Conservation (phyloP, 2,888 invertebrate genomes). For the Spodoptera picta region DNA sequence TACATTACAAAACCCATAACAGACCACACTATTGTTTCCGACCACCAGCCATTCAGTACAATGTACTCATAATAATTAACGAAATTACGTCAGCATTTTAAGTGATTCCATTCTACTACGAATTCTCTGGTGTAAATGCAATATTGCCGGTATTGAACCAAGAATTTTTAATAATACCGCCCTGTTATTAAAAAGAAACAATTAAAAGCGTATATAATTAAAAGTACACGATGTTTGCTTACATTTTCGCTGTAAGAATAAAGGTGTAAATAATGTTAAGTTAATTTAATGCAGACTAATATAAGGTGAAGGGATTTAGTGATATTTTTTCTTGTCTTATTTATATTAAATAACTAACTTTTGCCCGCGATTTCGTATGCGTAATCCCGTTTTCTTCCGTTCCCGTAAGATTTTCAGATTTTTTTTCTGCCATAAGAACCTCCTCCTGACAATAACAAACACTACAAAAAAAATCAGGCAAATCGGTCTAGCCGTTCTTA, state of each 20-base stretch:
- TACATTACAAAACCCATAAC: slow-evolving; percentile 31
- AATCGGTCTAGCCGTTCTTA: too few species aligned
- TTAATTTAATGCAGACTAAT: slow-evolving; percentile 36
- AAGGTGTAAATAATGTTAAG: slow-evolving; percentile 19
- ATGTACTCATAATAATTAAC: slow-evolving; percentile 51
- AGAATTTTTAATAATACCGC: slow-evolving; percentile 47
- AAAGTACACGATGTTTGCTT: slow-evolving; percentile 40
- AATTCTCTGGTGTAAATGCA: slow-evolving; percentile 42
- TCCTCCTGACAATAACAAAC: too few species aligned
- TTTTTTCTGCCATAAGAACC: too few species aligned
- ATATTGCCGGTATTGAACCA: slow-evolving; percentile 47
- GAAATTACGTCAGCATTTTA: slow-evolving; percentile 50
- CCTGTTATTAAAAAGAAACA: slow-evolving; percentile 38
- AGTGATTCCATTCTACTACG: slow-evolving; percentile 48
- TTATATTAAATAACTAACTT: too few species aligned
- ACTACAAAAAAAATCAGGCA: too few species aligned
- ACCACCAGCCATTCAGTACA: slow-evolving; percentile 35
- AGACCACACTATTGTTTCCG: slow-evolving; percentile 42
- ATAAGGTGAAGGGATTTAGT: slow-evolving; percentile 26
- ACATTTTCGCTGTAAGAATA: slow-evolving; percentile 18
- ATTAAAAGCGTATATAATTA: slow-evolving; percentile 40
- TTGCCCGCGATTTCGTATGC: too few species aligned
- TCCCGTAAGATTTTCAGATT: too few species aligned
- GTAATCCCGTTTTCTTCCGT: too few species aligned
- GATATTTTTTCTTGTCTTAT: slow-evolving; percentile 7